These are phyloP conservation scores for Meda fulgida DNA, from an alignment of 2,797 vertebrate genomes.

Conservation along the genomic window DNA sequence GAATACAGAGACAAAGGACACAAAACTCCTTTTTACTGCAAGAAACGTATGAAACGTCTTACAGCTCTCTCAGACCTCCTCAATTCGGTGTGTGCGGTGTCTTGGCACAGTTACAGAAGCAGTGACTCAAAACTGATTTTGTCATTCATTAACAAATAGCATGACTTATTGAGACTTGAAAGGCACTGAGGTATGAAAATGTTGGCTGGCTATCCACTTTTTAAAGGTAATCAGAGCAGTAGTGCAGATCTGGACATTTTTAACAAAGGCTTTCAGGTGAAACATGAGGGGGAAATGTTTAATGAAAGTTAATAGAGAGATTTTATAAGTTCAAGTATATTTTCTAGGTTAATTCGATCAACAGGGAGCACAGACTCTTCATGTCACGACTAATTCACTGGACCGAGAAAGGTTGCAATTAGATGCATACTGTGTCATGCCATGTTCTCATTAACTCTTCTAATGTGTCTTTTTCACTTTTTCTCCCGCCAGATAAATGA, in stretches of 20 bases:
- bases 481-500: background rate
- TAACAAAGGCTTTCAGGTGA: background rate
- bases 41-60: slow-evolving; percentile 8
- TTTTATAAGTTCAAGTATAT: background rate
- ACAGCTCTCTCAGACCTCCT: background rate
- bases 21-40: background rate
- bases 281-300: slow-evolving; percentile 1
- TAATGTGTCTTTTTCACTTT: slow-evolving; percentile 13
- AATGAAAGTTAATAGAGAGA: background rate
- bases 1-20: slow-evolving; percentile 24
- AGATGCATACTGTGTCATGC: slow-evolving; percentile 21
- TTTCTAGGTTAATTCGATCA: slow-evolving; percentile 26
- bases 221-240: background rate
- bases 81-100: background rate
- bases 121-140: slow-evolving; percentile 34
- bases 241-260: slow-evolving; percentile 6
- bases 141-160: slow-evolving; percentile 45
- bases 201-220: background rate
- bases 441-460: slow-evolving; percentile 32
- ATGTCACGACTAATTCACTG: slow-evolving; percentile 27
- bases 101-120: slow-evolving; percentile 25
- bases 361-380: slow-evolving; percentile 13
- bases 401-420: slow-evolving; percentile 38
- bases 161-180: slow-evolving; percentile 17
- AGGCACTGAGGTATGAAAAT: slow-evolving; percentile 8